Conservation (phyloP, 92 coral and sea anemone species). For the Palythoa caribaeorum region DNA sequence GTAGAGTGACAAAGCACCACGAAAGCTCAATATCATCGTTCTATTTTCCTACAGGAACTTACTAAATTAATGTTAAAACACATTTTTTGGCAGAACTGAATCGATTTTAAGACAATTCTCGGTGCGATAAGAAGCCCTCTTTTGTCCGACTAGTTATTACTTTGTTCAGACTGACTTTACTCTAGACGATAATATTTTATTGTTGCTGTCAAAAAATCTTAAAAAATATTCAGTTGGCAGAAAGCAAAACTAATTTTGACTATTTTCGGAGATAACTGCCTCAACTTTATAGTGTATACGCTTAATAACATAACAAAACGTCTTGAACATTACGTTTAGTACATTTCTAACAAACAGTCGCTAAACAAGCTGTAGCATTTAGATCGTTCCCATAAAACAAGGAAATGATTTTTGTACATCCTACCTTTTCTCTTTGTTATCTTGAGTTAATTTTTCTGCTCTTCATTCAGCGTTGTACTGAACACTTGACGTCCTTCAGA, state of each 20-base stretch:
- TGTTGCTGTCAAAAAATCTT: too few relatives aligned
- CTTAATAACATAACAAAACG: neutral
- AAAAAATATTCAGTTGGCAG: too few relatives aligned
- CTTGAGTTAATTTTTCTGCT: constrained; percentile 7
- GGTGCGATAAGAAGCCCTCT: neutral
- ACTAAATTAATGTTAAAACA: neutral
- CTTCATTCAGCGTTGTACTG: neutral
- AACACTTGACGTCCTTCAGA: neutral
- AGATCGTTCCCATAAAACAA: neutral
- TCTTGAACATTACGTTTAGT: neutral
- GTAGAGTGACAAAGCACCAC: too few relatives aligned
- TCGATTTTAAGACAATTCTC: neutral
- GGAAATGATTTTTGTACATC: neutral
- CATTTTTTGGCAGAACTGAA: neutral
- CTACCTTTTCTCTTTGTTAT: neutral
- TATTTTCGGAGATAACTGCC: neutral
- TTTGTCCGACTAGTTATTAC: too few relatives aligned
- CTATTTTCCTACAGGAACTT: neutral
- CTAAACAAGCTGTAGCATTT: neutral
- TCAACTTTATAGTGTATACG: neutral
- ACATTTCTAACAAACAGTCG: neutral
- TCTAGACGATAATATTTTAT: too few relatives aligned
- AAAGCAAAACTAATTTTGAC: neutral
- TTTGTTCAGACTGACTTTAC: too few relatives aligned
- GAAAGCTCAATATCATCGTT: neutral